Evolutionary conservation across 2,888 invertebrate genomes (phyloP), one percentile per base, ranked within the genome.

Genomic region (Flabesymbios commensalis): DNA sequence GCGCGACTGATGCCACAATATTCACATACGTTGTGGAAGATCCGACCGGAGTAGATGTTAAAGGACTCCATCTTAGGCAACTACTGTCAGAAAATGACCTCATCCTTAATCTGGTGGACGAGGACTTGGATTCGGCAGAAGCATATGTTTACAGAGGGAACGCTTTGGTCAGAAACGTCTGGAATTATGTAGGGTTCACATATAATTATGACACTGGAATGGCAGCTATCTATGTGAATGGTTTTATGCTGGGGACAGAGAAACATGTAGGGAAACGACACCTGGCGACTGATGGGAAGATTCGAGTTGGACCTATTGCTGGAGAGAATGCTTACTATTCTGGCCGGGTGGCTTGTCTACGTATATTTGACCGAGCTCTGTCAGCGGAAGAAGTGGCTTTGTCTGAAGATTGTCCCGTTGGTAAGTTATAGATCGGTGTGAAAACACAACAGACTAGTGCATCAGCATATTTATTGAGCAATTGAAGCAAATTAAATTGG

Each of bases 271-370:
- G 26, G 7, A 32, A 36, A 41, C 32, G 36, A 19, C 47, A 60
- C 22, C 36, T 62, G 45, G 41, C 62, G 14, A 43, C 58, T 17
- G 47, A 43, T 17, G 62, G 62, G 10, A 36, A 26, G 26, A 29
- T 62, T 19, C 32, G 59, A n/a, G 28, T 61, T 19, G 62, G 62
- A 14, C 39, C 58, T n/a, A 53, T 47, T 31, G 39, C 7, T 2
- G 59, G 60, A 2, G 39, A 45, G 7, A 39, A 1, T 39, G 1
- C 14, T n/a, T 58, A 51, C 53, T 61, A 57, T 33, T 33, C n/a
- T 26, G 64, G 64, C 17, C 17, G 29, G 10, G 22, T 64, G 17
- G 32, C 60, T n/a, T 64, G 64, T 29, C 52, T 64, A n/a, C 51
- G 56, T 22, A 45, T 64, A 17, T 64, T 41, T 36, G 42, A 48